Percentiles rank a stretch among this genome's conserved stretches.
Evolutionary conservation across 37 sponge, comb jelly and placozoan species (phyloP).

Genomic region (Beroe forskalii): DNA sequence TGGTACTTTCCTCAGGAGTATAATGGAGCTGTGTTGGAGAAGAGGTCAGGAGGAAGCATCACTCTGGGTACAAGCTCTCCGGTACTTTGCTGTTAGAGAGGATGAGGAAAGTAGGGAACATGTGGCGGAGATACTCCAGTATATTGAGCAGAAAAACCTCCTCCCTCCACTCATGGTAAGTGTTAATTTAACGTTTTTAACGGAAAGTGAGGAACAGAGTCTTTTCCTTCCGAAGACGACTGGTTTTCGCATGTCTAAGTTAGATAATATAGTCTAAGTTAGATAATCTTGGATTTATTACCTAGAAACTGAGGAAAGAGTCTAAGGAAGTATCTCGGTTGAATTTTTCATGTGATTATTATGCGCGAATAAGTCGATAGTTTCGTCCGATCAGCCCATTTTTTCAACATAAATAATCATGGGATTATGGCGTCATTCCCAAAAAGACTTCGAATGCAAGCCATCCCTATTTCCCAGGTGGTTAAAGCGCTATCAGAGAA

Average conservation of each 20-base stretch:
- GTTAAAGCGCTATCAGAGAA: slow-evolving; percentile 46
- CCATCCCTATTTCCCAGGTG: too few relatives aligned
- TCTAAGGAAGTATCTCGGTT: too few relatives aligned
- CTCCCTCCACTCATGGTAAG: slow-evolving; percentile 90
- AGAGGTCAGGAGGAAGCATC: slow-evolving; percentile 26
- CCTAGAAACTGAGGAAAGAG: too few relatives aligned
- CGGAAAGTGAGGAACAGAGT: neutral
- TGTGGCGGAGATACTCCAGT: slow-evolving; percentile 52
- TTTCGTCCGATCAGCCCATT: neutral
- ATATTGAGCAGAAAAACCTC: slow-evolving; percentile 89
- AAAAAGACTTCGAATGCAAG: neutral
- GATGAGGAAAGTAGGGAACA: slow-evolving; percentile 34
- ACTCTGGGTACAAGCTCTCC: slow-evolving; percentile 48
- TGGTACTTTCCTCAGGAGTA: slow-evolving; percentile 20
- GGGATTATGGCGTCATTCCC: neutral
- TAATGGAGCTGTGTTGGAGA: slow-evolving; percentile 59
- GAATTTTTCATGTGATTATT: too few relatives aligned
- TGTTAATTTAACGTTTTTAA: neutral
- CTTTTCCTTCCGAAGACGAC: too few relatives aligned
- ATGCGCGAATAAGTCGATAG: too few relatives aligned
- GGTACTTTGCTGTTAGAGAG: slow-evolving; percentile 38
- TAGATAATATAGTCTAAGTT: too few relatives aligned
- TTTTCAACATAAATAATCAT: neutral
- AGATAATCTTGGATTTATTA: too few relatives aligned
- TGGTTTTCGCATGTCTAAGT: too few relatives aligned